phyloP scores from a whole-genome alignment of 2,113 vertebrate species.

The Amazona guildingii region DNA sequence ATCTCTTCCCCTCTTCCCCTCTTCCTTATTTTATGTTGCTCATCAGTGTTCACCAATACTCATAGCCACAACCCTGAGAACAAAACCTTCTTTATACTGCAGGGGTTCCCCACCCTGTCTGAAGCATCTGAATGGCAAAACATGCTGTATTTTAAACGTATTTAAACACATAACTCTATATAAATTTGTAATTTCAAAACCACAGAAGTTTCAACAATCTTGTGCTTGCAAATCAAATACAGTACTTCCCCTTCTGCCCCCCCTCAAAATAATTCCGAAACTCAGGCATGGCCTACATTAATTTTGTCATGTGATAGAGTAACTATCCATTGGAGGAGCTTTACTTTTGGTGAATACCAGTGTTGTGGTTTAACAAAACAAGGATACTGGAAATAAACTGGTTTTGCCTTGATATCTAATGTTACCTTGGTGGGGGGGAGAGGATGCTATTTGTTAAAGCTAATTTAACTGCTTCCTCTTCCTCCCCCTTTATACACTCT shows the following conservation, averaged over 20 bases:
- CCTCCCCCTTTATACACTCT: accelerated
- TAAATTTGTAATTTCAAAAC: neutral
- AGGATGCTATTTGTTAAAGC: neutral
- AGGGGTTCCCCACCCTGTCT: neutral
- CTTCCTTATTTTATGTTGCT: neutral
- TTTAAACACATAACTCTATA: neutral
- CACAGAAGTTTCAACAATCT: neutral
- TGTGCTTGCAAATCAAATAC: neutral
- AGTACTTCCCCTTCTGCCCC: neutral
- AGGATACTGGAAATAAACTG: neutral
- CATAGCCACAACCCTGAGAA: neutral
- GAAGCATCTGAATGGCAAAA: neutral
- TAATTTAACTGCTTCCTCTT: neutral
- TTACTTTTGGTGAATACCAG: neutral
- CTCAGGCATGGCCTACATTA: neutral
- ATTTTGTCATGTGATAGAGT: neutral
- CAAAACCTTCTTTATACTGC: neutral
- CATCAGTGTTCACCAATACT: neutral
- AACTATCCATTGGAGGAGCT: too few relatives aligned
- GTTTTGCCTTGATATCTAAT: neutral
- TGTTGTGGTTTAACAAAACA: neutral
- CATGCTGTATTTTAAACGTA: neutral
- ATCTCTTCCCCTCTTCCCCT: neutral
- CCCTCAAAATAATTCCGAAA: neutral
- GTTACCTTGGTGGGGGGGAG: neutral